Conservation (phyloP, 2,113 vertebrate species). For the Nothobranchius kuhntae region DNA sequence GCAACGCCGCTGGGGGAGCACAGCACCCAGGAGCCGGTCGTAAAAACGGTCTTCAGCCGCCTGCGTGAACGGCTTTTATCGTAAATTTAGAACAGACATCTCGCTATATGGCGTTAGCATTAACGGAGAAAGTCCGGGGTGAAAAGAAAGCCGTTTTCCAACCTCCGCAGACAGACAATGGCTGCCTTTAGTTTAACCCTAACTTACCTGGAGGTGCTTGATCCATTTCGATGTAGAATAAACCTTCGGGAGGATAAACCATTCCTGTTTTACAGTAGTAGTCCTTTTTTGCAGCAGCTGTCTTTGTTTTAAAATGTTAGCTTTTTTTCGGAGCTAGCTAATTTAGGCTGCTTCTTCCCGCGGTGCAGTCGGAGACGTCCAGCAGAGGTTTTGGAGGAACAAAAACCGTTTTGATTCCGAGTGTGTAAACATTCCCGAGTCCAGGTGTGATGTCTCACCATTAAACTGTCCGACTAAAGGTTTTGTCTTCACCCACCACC, state of each 20-base stretch:
- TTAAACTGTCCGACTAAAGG: constrained; percentile 13
- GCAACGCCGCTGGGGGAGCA: constrained; percentile 59
- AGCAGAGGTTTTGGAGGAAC: constrained; percentile 11
- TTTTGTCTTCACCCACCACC: too few relatives aligned
- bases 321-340: too few relatives aligned
- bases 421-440: constrained; percentile 33
- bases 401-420: constrained; percentile 21
- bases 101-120: background rate
- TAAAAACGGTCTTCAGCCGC: constrained; percentile 31
- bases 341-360: background rate
- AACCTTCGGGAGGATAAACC: constrained; percentile 73
- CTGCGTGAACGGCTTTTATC: constrained; percentile 23
- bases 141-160: background rate
- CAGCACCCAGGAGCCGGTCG: constrained; percentile 41
- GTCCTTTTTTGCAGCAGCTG: constrained; percentile 56
- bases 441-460: constrained; percentile 28
- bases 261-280: constrained; percentile 70
- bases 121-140: background rate
- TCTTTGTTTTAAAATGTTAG: constrained; percentile 7
- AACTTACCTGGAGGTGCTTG: constrained; percentile 76
- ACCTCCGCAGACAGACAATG: constrained; percentile 57
- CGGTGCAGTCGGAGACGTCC: constrained; percentile 27
- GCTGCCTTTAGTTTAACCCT: constrained; percentile 62
- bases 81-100: background rate
- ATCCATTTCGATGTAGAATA: constrained; percentile 81